These are phyloP conservation scores for Streblospio benedicti DNA, from an alignment of 1,140 invertebrate genomes.

Conservation along the genomic window DNA sequence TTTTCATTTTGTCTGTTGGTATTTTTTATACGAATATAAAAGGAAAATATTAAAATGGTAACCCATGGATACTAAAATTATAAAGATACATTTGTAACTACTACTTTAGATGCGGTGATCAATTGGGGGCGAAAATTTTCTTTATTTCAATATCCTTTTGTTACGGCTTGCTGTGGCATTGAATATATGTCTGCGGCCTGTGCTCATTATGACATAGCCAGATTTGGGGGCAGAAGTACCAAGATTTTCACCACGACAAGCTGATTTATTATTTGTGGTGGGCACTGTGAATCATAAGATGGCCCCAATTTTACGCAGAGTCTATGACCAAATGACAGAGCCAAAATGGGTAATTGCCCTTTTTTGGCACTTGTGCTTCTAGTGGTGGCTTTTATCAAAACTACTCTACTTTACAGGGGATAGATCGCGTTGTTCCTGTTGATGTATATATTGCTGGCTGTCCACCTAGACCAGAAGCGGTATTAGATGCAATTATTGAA, in stretches of 20 bases:
- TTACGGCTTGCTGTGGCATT: background rate
- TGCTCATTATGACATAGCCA: background rate
- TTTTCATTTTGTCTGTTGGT: too few relatives aligned
- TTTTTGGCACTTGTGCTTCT: background rate
- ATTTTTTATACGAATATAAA: too few relatives aligned
- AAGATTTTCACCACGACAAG: background rate
- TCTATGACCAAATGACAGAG: slow-evolving; percentile 1
- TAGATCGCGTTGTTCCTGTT: background rate
- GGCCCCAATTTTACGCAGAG: background rate
- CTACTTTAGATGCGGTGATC: too few relatives aligned
- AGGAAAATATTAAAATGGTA: too few relatives aligned
- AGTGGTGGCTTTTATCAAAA: background rate
- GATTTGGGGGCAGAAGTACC: background rate
- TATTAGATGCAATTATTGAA: background rate
- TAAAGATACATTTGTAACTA: too few relatives aligned
- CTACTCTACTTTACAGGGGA: background rate
- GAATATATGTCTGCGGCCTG: background rate
- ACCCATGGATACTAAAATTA: too few relatives aligned
- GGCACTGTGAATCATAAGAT: background rate
- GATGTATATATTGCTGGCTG: background rate
- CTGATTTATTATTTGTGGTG: background rate
- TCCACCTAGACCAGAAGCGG: background rate
- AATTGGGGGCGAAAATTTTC: background rate
- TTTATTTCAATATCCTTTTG: background rate
- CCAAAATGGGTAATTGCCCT: background rate